phyloP scores from a whole-genome alignment of 2,113 vertebrate species.

The Cromileptes altivelis region DNA sequence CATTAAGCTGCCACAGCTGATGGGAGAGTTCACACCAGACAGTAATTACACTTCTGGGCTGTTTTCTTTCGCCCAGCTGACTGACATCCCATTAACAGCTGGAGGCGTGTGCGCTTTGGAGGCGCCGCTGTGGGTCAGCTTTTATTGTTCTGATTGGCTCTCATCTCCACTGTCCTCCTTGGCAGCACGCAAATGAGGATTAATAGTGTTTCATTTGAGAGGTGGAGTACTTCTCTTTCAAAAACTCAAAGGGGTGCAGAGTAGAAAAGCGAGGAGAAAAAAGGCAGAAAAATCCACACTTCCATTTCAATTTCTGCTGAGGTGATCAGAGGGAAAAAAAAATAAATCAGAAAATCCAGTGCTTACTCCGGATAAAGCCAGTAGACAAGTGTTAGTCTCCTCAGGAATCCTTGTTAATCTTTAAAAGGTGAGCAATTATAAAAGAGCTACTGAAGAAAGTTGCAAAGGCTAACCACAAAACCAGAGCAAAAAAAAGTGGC shows the following conservation, averaged over 20 bases:
- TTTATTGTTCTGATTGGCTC: constrained; percentile 67
- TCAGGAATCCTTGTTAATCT: constrained; percentile 71
- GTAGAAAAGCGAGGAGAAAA: neutral
- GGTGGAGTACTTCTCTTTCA: constrained; percentile 48
- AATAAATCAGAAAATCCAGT: constrained; percentile 19
- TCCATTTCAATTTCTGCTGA: constrained; percentile 19
- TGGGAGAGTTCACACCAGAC: constrained; percentile 55
- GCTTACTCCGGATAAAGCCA: constrained; percentile 51
- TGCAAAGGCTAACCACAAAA: constrained; percentile 72
- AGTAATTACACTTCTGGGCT: constrained; percentile 62
- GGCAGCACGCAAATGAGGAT: constrained; percentile 72
- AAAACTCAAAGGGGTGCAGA: neutral
- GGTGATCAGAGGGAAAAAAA: constrained; percentile 11
- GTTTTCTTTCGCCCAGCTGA: constrained; percentile 62
- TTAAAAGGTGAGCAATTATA: constrained; percentile 70
- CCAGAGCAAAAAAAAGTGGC: constrained; percentile 66
- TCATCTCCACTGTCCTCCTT: constrained; percentile 59
- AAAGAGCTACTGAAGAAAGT: constrained; percentile 62
- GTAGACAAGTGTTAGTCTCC: constrained; percentile 53
- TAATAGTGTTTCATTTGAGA: constrained; percentile 66
- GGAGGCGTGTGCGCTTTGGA: constrained; percentile 47
- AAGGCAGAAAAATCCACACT: constrained; percentile 1
- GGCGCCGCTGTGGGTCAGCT: constrained; percentile 64
- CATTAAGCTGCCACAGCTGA: constrained; percentile 64
- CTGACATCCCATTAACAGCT: constrained; percentile 72